Percentiles rank a stretch among this genome's conserved stretches.
phyloP scores from a whole-genome alignment of 2,113 vertebrate species.

The Cephalopterus ornatus region DNA sequence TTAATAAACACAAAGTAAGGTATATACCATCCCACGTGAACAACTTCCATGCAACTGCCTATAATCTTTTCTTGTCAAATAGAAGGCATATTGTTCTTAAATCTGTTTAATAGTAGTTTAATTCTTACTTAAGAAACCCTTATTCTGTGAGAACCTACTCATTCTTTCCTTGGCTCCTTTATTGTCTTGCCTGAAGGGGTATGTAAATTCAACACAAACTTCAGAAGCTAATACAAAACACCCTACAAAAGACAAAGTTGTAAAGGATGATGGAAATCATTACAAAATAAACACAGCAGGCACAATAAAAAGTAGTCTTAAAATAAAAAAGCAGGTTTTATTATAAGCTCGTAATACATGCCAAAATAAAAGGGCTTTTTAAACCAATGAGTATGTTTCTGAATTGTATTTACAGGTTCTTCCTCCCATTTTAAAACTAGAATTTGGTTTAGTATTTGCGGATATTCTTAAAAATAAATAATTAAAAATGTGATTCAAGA shows the following conservation, averaged over 20 bases:
- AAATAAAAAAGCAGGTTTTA: constrained; percentile 21
- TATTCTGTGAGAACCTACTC: background rate
- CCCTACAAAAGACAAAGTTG: background rate
- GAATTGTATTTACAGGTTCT: background rate
- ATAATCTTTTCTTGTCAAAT: background rate
- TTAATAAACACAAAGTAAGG: background rate
- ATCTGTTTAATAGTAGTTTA: background rate
- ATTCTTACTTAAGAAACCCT: background rate
- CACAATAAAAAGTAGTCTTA: background rate
- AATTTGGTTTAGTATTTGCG: background rate
- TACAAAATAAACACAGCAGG: background rate
- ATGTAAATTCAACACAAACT: background rate
- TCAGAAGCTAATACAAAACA: background rate
- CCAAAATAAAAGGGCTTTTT: background rate
- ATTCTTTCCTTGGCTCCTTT: background rate
- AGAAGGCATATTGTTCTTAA: background rate
- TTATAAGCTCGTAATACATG: background rate
- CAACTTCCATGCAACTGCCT: background rate
- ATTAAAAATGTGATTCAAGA: background rate
- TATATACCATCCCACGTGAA: background rate
- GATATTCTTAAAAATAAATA: background rate
- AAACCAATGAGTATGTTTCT: background rate
- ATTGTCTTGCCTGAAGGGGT: background rate
- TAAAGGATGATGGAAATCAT: background rate
- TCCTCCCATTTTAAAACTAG: background rate